phyloP scores from a whole-genome alignment of 2,113 vertebrate species.

The Chloroceryle aenea region DNA sequence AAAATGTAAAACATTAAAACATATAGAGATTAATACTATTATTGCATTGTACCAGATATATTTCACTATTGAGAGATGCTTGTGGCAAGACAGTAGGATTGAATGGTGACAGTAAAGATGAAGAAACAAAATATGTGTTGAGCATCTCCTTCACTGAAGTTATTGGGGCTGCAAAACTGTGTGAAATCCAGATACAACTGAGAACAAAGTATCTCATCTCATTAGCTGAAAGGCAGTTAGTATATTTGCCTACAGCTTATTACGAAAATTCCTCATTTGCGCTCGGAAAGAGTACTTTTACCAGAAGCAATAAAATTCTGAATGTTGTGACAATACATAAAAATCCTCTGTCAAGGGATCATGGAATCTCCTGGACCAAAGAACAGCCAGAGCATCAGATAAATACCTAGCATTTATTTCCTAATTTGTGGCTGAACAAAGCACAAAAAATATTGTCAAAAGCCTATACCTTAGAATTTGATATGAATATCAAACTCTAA shows the following conservation, averaged over 20 bases:
- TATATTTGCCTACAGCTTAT: background rate
- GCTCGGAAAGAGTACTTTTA: background rate
- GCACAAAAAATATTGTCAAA: background rate
- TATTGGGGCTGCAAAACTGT: background rate
- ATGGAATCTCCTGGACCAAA: background rate
- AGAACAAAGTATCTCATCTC: background rate
- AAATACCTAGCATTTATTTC: background rate
- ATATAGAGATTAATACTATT: background rate
- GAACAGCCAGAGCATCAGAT: background rate
- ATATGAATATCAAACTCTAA: too few species aligned
- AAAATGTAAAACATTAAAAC: background rate
- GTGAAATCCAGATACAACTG: background rate
- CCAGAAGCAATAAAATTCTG: background rate
- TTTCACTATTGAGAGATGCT: background rate
- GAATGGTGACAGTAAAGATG: background rate
- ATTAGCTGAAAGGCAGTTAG: background rate
- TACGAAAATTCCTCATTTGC: background rate
- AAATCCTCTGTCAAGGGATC: background rate
- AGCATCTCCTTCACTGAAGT: background rate
- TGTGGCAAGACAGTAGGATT: background rate
- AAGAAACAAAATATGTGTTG: background rate
- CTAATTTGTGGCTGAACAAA: background rate
- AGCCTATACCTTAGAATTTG: background rate
- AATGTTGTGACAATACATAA: background rate
- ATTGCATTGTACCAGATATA: background rate